A percentile compares a stretch with the other conserved stretches of the same genome.
phyloP scores from a whole-genome alignment of 2,113 vertebrate species.

The Seriola dumerili region DNA sequence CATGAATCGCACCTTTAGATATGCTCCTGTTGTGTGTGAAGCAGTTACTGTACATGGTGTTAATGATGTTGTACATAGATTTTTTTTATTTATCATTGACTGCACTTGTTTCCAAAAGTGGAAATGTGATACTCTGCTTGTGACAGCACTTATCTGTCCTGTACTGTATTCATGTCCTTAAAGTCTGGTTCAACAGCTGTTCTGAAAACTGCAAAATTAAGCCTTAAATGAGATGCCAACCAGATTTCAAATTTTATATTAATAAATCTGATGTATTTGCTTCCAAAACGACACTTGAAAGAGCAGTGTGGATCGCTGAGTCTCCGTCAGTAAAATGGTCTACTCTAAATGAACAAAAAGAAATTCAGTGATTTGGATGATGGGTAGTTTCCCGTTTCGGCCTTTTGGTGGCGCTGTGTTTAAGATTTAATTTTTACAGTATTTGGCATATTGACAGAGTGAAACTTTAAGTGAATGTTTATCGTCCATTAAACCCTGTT shows the following conservation, averaged over 20 bases:
- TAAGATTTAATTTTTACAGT: constrained; percentile 32
- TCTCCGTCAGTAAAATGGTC: too few relatives aligned
- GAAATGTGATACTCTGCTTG: constrained; percentile 28
- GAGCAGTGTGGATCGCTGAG: background rate
- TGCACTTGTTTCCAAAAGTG: constrained; percentile 43
- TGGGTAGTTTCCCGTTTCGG: background rate
- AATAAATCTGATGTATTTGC: background rate
- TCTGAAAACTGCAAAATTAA: constrained; percentile 19
- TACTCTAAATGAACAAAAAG: too few relatives aligned
- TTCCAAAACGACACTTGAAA: background rate
- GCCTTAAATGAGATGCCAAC: background rate
- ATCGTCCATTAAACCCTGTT: constrained; percentile 36
- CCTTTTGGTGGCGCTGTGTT: constrained; percentile 2
- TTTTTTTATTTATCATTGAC: constrained; percentile 8
- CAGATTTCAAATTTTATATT: background rate
- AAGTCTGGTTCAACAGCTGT: background rate
- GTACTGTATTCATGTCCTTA: background rate
- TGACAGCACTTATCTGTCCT: constrained; percentile 14
- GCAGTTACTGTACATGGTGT: constrained; percentile 20
- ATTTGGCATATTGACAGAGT: constrained; percentile 4
- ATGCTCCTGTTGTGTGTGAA: constrained; percentile 24
- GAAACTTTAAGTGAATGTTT: constrained; percentile 16
- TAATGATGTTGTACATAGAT: background rate
- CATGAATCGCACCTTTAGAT: background rate
- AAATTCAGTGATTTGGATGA: background rate